Base-by-base conservation (phyloP, 2,888 invertebrate genomes). In the Scaptomyza parva region DNA sequence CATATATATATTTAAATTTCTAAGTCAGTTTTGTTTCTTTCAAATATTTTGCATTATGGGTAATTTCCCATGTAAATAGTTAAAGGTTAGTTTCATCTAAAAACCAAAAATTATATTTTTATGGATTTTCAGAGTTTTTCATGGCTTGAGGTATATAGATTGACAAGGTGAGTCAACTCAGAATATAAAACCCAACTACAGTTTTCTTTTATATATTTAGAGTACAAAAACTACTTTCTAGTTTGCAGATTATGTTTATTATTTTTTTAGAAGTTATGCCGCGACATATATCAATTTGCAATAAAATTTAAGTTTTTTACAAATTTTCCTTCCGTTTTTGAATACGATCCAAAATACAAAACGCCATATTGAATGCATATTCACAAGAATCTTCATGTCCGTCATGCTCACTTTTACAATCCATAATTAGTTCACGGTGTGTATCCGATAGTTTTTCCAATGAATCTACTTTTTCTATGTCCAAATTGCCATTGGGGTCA, bases 351-450 rank as follows among this genome's bases (percentile, higher is more conserved):
- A 24, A 0, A 0, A 51, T 0, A 5, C 62, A 63, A 11, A 33
- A 4, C 3, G 35, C 14, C 2, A 63, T 20, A 33, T 64, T 51
- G 20, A 26, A 51, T 5, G 43, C 43, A 17, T 64, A 63, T 6
- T 63, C 62, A 12, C 62, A 63, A 1, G 1, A 0, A 12, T 63
- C 43, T 12, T 11, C 12, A 0, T 0, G 17, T n/a, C 20, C 44
- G 6, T 44, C 44, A 8, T 64, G 12, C 8, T n/a, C 1, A 6
- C 12, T 9, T 8, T 62, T 33, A 63, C 61, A 61, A 0, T 14
- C 14, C 7, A 2, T 11, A 2, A 48, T 0, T 8, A 2, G 1
- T 14, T 35, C 1, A 14, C 14, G 22, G 0, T 22, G 22, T 7
- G 11, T 2, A 3, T 33, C 20, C 4, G 14, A 22, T 6, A 35